Percentiles rank a stretch among this genome's conserved stretches.
Conservation (phyloP, 2,888 invertebrate genomes). For the Troides aeacus region DNA sequence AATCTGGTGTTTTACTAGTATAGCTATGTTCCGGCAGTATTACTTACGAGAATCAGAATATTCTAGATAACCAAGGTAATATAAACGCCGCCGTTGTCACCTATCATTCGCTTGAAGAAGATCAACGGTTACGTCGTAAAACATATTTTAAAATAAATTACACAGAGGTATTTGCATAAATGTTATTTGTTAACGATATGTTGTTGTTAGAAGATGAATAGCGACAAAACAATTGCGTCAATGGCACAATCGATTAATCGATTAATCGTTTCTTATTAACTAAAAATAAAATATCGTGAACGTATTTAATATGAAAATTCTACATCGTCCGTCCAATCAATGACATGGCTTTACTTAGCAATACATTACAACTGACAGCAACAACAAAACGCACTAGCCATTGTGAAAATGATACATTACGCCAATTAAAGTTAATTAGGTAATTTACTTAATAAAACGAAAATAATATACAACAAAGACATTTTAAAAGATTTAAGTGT, state of each 20-base stretch:
- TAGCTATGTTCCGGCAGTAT: no score
- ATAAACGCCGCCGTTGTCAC: no score
- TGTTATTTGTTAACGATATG: neutral
- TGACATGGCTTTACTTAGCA: conserved; percentile 8
- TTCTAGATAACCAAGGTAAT: no score
- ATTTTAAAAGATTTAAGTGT: conserved; percentile 2
- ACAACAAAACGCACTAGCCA: conserved; percentile 21
- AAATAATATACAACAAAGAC: neutral
- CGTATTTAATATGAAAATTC: conserved; percentile 8
- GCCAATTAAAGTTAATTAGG: conserved; percentile 12
- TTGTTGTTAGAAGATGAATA: neutral
- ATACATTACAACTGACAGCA: conserved; percentile 22
- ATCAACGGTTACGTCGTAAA: no score
- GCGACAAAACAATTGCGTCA: neutral
- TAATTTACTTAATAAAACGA: neutral
- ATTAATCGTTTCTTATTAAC: neutral
- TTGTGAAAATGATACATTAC: conserved; percentile 10
- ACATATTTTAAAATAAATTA: no score
- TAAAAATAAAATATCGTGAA: neutral
- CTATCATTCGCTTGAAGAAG: no score
- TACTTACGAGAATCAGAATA: no score
- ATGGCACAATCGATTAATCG: neutral
- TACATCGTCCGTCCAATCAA: conserved; percentile 2
- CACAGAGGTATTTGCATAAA: no score
- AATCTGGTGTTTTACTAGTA: no score